Evolutionary conservation across 1,140 invertebrate genomes (phyloP).

Genomic region (Drosophila pectinifera): DNA sequence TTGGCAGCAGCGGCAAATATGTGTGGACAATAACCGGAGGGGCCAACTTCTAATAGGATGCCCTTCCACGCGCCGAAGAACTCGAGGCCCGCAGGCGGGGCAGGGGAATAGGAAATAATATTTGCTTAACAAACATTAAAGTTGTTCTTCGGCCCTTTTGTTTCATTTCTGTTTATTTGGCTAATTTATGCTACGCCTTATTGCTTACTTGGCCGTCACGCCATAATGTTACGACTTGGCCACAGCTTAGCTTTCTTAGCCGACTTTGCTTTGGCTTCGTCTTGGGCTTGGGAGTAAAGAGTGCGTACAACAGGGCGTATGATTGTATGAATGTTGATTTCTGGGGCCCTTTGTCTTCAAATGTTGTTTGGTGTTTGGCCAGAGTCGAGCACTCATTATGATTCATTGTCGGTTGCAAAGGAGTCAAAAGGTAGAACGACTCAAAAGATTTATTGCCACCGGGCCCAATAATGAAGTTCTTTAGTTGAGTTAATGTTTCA

Average conservation of each 20-base stretch:
- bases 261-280: constrained; percentile 24
- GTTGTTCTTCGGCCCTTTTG: constrained; percentile 59
- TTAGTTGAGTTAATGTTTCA: constrained; percentile 71
- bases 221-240: constrained; percentile 71
- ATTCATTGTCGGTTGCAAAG: constrained; percentile 65
- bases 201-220: constrained; percentile 75
- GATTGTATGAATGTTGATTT: constrained; percentile 44
- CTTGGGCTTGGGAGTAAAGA: not conserved
- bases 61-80: no score
- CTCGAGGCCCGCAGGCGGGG: not conserved
- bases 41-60: constrained; percentile 22
- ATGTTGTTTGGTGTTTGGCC: constrained; percentile 12
- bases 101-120: constrained; percentile 34
- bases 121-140: constrained; percentile 81
- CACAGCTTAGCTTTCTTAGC: constrained; percentile 43
- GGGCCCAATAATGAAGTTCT: constrained; percentile 69
- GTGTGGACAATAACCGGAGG: constrained; percentile 36
- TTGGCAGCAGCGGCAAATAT: constrained; percentile 24
- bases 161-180: constrained; percentile 67
- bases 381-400: constrained; percentile 61
- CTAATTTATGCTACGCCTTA: constrained; percentile 82
- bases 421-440: constrained; percentile 72
- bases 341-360: constrained; percentile 36
- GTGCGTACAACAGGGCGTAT: constrained; percentile 49
- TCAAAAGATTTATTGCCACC: constrained; percentile 69